These are phyloP conservation scores for Phrynosoma blainvillii DNA, from an alignment of 2,113 vertebrate species.

Conservation along the genomic window DNA sequence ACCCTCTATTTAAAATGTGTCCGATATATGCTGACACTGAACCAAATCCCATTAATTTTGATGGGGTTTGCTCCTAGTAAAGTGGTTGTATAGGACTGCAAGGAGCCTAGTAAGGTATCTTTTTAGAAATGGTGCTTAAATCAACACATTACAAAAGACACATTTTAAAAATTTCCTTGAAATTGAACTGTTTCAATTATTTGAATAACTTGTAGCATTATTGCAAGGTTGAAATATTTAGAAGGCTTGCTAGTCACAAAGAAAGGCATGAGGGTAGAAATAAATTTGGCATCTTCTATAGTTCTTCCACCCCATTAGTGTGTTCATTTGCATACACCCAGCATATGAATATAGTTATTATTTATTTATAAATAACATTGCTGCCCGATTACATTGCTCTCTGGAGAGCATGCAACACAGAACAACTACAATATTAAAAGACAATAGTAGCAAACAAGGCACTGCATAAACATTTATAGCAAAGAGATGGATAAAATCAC, in stretches of 20 bases:
- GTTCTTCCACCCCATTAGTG: background rate
- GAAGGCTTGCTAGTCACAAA: background rate
- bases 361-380: background rate
- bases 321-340: background rate
- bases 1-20: too few relatives aligned
- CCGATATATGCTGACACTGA: too few relatives aligned
- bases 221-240: background rate
- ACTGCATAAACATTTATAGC: background rate
- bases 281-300: background rate
- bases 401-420: background rate
- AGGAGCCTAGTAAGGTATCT: background rate
- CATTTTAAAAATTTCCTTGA: background rate
- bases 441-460: background rate
- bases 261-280: background rate
- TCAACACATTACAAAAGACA: background rate
- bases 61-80: background rate
- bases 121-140: too few relatives aligned
- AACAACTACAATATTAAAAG: background rate
- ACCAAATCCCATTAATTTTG: background rate
- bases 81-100: too few relatives aligned
- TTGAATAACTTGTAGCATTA: background rate
- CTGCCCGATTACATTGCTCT: background rate
- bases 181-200: background rate
- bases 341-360: background rate
- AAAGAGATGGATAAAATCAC: background rate